Conservation (phyloP, 2,113 vertebrate genomes). For the Menura novaehollandiae region DNA sequence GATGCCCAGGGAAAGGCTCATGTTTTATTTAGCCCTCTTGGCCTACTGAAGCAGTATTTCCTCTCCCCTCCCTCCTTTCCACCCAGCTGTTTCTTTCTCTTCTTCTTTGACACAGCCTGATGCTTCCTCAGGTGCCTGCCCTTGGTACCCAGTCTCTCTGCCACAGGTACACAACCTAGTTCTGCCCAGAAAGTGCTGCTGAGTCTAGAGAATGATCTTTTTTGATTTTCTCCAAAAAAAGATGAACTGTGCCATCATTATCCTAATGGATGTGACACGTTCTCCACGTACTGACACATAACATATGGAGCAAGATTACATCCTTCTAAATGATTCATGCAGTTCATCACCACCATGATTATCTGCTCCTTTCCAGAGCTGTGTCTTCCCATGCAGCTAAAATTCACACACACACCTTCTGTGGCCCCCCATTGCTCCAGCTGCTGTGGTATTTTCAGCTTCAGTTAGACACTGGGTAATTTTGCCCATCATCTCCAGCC, state of each 20-base stretch:
- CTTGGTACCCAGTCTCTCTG: fast-evolving
- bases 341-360: not conserved
- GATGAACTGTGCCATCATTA: not conserved
- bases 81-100: not conserved
- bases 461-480: not conserved
- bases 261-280: not conserved
- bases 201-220: not conserved
- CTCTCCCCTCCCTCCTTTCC: not conserved
- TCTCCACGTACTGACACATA: conserved; percentile 1
- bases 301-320: not conserved
- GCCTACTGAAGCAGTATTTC: not conserved
- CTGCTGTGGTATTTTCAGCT: not conserved
- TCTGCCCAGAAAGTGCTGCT: not conserved
- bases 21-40: not conserved
- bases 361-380: not conserved
- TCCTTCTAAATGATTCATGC: conserved; percentile 37
- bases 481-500: not conserved
- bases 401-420: not conserved
- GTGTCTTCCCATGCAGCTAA: not conserved
- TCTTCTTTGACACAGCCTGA: not conserved
- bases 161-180: fast-evolving
- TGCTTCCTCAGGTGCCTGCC: not conserved
- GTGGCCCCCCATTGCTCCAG: not conserved
- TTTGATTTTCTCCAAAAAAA: not conserved
- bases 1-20: not conserved